Conservation (phyloP, 1,140 invertebrate genomes). For the Diachasmimorpha longicaudata region DNA sequence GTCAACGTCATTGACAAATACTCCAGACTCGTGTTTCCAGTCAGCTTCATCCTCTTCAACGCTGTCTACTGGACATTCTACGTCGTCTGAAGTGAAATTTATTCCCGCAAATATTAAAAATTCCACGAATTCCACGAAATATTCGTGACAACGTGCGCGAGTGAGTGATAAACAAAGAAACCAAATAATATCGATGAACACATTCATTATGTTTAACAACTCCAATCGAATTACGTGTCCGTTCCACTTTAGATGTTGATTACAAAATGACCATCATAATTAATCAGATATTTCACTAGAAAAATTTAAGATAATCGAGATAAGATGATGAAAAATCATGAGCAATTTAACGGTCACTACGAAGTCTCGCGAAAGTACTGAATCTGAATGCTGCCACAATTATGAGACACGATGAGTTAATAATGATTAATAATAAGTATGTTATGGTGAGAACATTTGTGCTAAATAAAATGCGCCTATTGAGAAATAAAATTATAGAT, state of each 20-base stretch:
- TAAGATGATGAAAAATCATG: background rate
- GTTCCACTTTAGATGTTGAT: background rate
- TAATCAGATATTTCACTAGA: background rate
- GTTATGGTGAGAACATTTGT: background rate
- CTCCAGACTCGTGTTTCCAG: conserved; percentile 91
- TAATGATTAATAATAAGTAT: conserved; percentile 6
- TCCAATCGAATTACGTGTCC: background rate
- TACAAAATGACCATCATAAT: background rate
- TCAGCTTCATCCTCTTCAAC: conserved; percentile 94
- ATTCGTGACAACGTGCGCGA: background rate
- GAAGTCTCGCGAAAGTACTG: conserved; percentile 11
- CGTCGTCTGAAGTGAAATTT: conserved; percentile 64
- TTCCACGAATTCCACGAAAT: background rate
- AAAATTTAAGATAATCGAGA: conserved; percentile 1
- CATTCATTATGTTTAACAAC: background rate
- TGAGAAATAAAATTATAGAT: background rate
- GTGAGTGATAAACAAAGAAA: background rate
- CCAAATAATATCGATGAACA: background rate
- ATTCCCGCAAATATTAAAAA: background rate
- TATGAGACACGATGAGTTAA: conserved; percentile 13
- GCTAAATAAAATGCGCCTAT: background rate
- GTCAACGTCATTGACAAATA: conserved; percentile 98
- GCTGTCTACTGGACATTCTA: conserved; percentile 95
- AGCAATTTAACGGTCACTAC: background rate
- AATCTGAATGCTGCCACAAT: conserved; percentile 10